These are phyloP conservation scores for Acanthurus lineatus DNA, from an alignment of 2,797 vertebrate genomes.

Conservation along the genomic window DNA sequence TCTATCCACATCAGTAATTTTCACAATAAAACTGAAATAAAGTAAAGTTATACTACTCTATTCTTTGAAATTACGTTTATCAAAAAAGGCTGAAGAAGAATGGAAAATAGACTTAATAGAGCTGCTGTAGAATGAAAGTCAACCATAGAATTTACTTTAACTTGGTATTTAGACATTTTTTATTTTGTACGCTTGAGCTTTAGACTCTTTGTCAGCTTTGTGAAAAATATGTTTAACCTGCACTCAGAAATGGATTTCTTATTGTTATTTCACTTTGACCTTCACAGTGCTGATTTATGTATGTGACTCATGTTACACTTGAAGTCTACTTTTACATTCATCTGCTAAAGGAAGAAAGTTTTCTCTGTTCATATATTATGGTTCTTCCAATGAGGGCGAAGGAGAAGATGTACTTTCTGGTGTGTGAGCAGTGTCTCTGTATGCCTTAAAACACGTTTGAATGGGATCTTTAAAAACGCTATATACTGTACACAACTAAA, in stretches of 20 bases:
- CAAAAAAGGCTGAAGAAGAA: neutral
- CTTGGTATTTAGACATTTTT: neutral
- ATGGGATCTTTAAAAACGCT: neutral
- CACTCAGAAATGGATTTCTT: neutral
- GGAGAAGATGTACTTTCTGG: neutral
- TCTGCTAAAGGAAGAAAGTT: neutral
- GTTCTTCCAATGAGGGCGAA: neutral
- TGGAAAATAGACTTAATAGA: neutral
- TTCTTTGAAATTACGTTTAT: no score
- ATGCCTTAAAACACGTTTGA: neutral
- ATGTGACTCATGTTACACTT: neutral
- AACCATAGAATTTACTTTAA: neutral
- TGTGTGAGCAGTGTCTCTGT: neutral
- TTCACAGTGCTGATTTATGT: neutral
- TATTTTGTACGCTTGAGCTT: neutral
- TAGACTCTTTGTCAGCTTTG: neutral
- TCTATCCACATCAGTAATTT: neutral
- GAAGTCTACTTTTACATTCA: neutral
- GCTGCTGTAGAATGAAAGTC: neutral
- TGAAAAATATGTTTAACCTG: neutral
- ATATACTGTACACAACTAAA: neutral
- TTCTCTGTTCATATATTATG: neutral
- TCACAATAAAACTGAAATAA: neutral
- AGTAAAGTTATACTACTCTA: no score
- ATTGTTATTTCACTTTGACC: neutral